Percentiles rank a stretch among this genome's conserved stretches.
Evolutionary conservation across 2,797 vertebrate species (phyloP).

Genomic region (Schizothorax lantsangensis): DNA sequence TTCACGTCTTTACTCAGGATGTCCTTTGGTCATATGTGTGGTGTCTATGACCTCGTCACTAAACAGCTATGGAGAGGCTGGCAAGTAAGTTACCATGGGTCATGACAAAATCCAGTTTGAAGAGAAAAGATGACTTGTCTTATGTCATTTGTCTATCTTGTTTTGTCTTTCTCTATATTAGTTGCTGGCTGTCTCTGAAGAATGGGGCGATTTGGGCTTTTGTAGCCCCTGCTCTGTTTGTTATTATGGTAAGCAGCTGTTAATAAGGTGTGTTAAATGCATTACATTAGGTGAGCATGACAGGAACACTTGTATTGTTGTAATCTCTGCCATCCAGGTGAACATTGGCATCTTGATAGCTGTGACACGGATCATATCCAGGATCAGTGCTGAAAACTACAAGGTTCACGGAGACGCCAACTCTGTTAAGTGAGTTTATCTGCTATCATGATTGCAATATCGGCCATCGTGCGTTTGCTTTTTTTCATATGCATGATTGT

Average conservation of each 20-base stretch:
- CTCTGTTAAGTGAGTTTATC: constrained; percentile 87
- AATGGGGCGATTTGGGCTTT: constrained; percentile 96
- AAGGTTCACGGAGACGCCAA: constrained; percentile 91
- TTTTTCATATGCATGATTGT: constrained; percentile 24
- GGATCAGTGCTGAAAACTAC: constrained; percentile 94
- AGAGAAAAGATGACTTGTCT: constrained; percentile 1
- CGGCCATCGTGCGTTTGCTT: neutral
- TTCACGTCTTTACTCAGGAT: constrained; percentile 76
- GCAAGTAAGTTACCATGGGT: constrained; percentile 82
- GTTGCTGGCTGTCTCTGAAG: constrained; percentile 93
- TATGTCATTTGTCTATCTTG: neutral
- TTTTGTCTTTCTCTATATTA: constrained; percentile 66
- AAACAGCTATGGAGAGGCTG: constrained; percentile 86
- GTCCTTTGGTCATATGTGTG: constrained; percentile 87
- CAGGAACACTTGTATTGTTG: neutral
- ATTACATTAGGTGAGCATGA: neutral
- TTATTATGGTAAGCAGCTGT: constrained; percentile 85
- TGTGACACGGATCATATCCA: constrained; percentile 94
- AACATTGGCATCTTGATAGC: constrained; percentile 93
- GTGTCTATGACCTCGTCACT: constrained; percentile 85
- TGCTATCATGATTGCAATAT: neutral
- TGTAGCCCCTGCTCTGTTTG: constrained; percentile 91
- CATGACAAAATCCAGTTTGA: neutral
- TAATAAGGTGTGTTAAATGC: neutral
- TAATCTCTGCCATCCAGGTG: constrained; percentile 76